These are phyloP conservation scores for Rhorus exstirpatorius DNA, from an alignment of 2,888 invertebrate species.

Conservation along the genomic window DNA sequence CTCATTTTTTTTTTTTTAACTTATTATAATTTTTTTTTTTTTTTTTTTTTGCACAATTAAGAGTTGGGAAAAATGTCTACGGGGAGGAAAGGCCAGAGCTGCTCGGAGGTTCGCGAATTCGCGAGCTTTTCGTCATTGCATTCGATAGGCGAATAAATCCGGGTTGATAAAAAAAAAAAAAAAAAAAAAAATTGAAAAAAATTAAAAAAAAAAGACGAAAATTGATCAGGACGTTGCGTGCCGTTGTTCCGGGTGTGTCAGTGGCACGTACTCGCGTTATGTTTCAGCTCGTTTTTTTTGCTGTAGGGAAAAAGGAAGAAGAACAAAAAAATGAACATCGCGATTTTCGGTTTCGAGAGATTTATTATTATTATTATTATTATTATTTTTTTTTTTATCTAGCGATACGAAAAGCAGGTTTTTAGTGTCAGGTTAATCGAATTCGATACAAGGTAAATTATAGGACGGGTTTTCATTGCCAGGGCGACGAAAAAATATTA, in stretches of 20 bases:
- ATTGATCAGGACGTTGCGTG: conserved; percentile 54
- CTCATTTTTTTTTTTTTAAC: conserved; percentile 17
- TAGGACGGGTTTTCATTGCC: too few relatives aligned
- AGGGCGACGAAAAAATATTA: too few relatives aligned
- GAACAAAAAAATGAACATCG: not conserved
- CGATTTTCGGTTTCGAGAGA: conserved; percentile 23
- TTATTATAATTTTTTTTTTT: not conserved
- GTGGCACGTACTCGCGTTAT: conserved; percentile 73
- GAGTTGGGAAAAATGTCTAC: too few relatives aligned
- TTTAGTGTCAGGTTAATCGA: not conserved
- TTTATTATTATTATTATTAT: not conserved
- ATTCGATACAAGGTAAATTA: too few relatives aligned
- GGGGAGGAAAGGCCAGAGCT: too few relatives aligned
- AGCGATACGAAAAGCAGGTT: not conserved
- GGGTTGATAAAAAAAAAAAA: conserved; percentile 25
- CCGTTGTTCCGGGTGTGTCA: conserved; percentile 69
- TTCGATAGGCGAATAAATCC: conserved; percentile 69
- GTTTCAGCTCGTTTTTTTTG: conserved; percentile 22
- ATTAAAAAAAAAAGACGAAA: conserved; percentile 23
- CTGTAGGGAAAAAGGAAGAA: conserved; percentile 19
- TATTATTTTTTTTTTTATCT: not conserved
- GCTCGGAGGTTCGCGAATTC: conserved; percentile 55
- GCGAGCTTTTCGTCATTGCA: conserved; percentile 69
- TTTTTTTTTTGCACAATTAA: conserved; percentile 47
- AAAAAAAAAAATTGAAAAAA: too few relatives aligned